Evolutionary conservation across 2,888 invertebrate genomes (phyloP).

Genomic region (Rotaria socialis): DNA sequence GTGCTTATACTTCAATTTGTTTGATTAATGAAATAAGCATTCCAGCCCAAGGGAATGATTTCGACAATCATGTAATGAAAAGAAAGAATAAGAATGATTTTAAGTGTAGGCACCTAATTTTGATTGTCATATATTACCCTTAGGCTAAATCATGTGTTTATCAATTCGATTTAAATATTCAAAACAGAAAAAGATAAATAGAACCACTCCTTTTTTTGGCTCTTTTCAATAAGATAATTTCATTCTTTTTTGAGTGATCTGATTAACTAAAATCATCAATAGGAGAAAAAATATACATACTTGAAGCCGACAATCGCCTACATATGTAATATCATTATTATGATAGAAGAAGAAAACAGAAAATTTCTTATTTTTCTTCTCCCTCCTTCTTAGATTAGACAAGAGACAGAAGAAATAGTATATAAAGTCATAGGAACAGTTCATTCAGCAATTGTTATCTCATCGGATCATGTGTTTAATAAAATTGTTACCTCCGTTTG

Average conservation of each 20-base stretch:
- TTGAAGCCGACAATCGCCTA: neutral
- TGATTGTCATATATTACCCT: neutral
- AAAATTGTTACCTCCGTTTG: neutral
- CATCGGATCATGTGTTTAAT: neutral
- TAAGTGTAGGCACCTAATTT: neutral
- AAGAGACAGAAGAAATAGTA: neutral
- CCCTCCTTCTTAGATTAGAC: neutral
- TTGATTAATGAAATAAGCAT: neutral
- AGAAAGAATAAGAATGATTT: neutral
- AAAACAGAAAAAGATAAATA: neutral
- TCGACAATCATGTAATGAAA: neutral
- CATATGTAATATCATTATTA: neutral
- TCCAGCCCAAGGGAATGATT: neutral
- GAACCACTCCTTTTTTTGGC: neutral
- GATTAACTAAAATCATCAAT: neutral
- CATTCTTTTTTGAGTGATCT: neutral
- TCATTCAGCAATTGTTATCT: neutral
- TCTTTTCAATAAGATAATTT: neutral
- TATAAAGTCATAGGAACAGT: neutral
- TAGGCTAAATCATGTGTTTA: neutral
- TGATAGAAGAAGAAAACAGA: neutral
- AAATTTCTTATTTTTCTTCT: neutral
- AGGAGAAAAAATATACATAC: neutral
- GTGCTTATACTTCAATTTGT: conserved; percentile 1
- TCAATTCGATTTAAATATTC: neutral